Conservation (phyloP, 2,888 invertebrate species). For the Caenorhabditis japonica region DNA sequence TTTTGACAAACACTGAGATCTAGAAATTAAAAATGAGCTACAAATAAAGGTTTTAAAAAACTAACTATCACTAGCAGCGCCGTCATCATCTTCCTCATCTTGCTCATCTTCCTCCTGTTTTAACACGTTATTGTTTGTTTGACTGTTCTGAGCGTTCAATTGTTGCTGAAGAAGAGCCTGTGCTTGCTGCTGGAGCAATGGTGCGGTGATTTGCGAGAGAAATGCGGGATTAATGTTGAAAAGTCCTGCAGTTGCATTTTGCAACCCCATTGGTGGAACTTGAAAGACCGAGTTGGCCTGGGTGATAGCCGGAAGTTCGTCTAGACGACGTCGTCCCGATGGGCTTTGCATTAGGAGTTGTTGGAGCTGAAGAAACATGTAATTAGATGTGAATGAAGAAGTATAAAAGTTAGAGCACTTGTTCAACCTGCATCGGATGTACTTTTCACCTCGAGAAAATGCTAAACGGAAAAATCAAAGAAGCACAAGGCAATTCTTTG, state of each 20-base stretch:
- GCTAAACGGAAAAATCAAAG: no score
- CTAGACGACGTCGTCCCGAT: slow-evolving; percentile 24
- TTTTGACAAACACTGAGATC: slow-evolving; percentile 61
- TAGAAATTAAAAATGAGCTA: slow-evolving; percentile 24
- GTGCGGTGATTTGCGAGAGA: slow-evolving; percentile 39
- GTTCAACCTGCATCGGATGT: no score
- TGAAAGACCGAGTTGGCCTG: slow-evolving; percentile 33
- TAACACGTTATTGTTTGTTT: slow-evolving; percentile 49
- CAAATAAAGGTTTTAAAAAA: neutral
- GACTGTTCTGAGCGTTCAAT: slow-evolving; percentile 36
- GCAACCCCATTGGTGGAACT: slow-evolving; percentile 21
- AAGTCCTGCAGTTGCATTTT: slow-evolving; percentile 16
- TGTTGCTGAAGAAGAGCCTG: slow-evolving; percentile 53
- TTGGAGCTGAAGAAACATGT: slow-evolving; percentile 24
- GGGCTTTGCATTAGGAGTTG: slow-evolving; percentile 45
- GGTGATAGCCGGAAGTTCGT: slow-evolving; percentile 31
- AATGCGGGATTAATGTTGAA: slow-evolving; percentile 42
- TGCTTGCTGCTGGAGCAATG: slow-evolving; percentile 58
- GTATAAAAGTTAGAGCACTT: neutral
- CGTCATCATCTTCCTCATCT: slow-evolving; percentile 59
- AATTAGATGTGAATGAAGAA: neutral
- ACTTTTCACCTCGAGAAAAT: no score
- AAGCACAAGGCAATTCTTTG: no score
- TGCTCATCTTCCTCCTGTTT: slow-evolving; percentile 39
- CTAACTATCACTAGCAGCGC: slow-evolving; percentile 40